Percentiles rank a stretch among this genome's conserved stretches.
phyloP scores from a whole-genome alignment of 2,888 invertebrate genomes.

The Andrena minutula region DNA sequence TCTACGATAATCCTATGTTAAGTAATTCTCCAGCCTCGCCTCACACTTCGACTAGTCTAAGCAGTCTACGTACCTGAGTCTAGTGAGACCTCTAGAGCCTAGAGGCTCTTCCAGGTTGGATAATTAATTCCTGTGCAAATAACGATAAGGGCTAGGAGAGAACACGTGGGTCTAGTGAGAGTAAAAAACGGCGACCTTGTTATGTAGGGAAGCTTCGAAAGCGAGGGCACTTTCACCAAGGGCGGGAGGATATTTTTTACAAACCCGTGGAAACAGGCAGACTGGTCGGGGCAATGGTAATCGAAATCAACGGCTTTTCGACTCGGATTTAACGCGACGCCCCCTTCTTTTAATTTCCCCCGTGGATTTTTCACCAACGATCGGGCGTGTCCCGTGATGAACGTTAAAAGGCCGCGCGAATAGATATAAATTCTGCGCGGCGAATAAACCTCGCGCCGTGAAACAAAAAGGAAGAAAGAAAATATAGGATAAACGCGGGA shows the following conservation, averaged over 20 bases:
- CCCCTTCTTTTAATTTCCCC: slow-evolving; percentile 14
- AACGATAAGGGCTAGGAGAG: background rate
- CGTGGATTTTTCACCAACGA: background rate
- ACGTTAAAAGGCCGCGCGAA: slow-evolving; percentile 18
- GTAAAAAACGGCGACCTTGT: background rate
- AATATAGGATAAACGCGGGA: slow-evolving; percentile 13
- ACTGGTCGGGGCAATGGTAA: background rate
- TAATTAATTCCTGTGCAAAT: slow-evolving; percentile 2
- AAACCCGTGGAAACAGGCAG: background rate
- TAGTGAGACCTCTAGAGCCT: background rate
- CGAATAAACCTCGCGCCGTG: slow-evolving; percentile 21
- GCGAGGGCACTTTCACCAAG: background rate
- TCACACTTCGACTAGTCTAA: background rate
- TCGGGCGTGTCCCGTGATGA: background rate
- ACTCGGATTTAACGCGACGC: background rate
- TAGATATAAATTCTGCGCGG: slow-evolving; percentile 1
- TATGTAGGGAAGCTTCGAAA: background rate
- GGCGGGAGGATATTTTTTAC: background rate
- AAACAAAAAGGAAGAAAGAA: background rate
- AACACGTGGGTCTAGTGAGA: background rate
- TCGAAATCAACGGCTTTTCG: background rate
- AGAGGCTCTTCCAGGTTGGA: background rate
- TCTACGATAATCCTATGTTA: too few species aligned
- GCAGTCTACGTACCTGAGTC: slow-evolving; percentile 1
- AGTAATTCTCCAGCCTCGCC: too few species aligned